phyloP scores from a whole-genome alignment of 2,888 invertebrate species.

The Pachliopta kotzebuea region DNA sequence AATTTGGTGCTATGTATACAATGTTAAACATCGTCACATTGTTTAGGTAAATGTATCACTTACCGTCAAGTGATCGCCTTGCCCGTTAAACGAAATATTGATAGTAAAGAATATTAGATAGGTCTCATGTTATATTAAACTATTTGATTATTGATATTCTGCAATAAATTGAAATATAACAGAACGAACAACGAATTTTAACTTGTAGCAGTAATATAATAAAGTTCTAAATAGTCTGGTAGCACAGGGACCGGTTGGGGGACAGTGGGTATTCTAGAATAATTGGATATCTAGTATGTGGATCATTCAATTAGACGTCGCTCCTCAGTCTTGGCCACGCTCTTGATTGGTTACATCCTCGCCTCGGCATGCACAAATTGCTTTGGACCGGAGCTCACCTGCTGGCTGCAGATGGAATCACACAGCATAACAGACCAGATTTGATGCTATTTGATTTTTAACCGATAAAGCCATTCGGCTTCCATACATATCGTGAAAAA shows the following conservation, averaged over 20 bases:
- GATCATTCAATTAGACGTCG: constrained; percentile 58
- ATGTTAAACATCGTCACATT: too few species aligned
- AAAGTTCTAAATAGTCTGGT: neutral
- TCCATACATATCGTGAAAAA: too few species aligned
- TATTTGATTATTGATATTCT: neutral
- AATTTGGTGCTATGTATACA: too few species aligned
- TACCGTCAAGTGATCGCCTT: too few species aligned
- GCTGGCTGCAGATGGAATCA: constrained; percentile 2
- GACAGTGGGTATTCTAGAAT: constrained; percentile 38
- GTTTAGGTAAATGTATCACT: too few species aligned
- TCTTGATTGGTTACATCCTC: constrained; percentile 64
- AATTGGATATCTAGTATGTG: constrained; percentile 50
- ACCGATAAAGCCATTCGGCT: too few species aligned
- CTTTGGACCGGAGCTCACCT: constrained; percentile 23
- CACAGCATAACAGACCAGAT: neutral
- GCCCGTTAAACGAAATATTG: too few species aligned
- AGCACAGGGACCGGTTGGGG: constrained; percentile 17
- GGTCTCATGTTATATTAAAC: too few species aligned
- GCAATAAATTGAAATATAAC: neutral
- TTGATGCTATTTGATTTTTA: neutral
- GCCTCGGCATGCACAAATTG: constrained; percentile 31
- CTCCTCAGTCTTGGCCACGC: constrained; percentile 43
- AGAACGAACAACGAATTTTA: neutral
- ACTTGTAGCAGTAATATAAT: neutral
- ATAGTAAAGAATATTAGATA: too few species aligned